phyloP scores from a whole-genome alignment of 2,113 vertebrate species.

The Pheucticus melanocephalus region DNA sequence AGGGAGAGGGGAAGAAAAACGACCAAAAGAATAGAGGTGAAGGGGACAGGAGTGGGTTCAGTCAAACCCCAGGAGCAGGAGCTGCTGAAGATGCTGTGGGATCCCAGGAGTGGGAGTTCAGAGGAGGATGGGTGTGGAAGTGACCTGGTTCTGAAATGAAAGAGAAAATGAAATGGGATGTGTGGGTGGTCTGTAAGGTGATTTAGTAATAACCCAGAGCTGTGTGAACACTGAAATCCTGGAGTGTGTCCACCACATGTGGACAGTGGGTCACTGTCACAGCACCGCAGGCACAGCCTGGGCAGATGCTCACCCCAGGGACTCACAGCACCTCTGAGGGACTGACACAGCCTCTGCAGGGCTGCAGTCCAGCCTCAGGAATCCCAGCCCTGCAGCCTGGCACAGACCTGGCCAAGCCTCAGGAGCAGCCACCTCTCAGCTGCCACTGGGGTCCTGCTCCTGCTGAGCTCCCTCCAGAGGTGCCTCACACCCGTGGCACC shows the following conservation, averaged over 20 bases:
- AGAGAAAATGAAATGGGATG: not conserved
- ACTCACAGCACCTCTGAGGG: not conserved
- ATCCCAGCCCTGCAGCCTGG: not conserved
- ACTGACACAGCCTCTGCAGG: not conserved
- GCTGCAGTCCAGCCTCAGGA: not conserved
- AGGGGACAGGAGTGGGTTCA: not conserved
- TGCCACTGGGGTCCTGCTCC: not conserved
- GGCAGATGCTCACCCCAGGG: not conserved
- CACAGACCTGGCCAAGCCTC: not conserved
- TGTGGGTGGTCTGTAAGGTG: not conserved
- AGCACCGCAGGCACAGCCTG: not conserved
- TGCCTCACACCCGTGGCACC: not conserved
- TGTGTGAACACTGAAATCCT: not conserved
- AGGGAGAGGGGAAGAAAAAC: not conserved
- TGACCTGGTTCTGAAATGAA: not conserved
- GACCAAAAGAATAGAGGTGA: not conserved
- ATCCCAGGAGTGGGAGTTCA: not conserved
- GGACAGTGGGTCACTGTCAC: not conserved
- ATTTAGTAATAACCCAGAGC: not conserved
- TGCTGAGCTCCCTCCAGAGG: not conserved
- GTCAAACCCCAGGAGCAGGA: not conserved
- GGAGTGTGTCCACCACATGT: not conserved
- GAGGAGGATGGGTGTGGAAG: not conserved
- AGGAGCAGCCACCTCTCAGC: not conserved
- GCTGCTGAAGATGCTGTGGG: not conserved